Base-by-base conservation (phyloP, 2,113 vertebrate genomes). In the Mus pahari region DNA sequence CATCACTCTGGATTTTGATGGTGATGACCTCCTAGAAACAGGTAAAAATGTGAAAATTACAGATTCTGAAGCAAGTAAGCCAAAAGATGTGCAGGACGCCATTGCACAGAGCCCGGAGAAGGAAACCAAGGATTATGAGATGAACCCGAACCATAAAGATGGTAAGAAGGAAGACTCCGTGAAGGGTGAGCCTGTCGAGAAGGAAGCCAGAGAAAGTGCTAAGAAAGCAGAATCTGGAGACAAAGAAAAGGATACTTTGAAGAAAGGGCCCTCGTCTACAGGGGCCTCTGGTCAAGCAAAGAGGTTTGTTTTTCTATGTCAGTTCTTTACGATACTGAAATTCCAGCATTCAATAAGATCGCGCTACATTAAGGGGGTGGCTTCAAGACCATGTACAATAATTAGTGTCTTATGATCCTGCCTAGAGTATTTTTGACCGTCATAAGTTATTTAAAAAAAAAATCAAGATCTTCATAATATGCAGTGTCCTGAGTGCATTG, bases 271-370 rank as follows among this genome's bases (percentile, higher is more conserved):
- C 99, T 99, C 99, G 97, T 98, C 99, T 99, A 98, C 99, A 99
- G 99, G 99, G 99, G 99, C 99, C 98, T 99, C 99, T 99, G 99
- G 99, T 99, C 99, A 99, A 99, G 99, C 99, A 99, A 99, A 99
- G 99, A 99, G 99, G 99, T 99, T 99, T 99, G 99, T 99, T 99
- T 99, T 99, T 99, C 99, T 99, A 99, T 99, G 99, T 99, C 99
- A 99, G 99, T 99, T 99, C 99, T 99, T 99, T 99, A 99, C 99
- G 98, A 98, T 99, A 99, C 99, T 99, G 99, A 99, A 45, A 99
- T 99, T 98, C 99, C 99, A 99, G 99, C 99, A 99, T 98, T 99
- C 99, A 98, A 99, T 99, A 99, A 99, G 99, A 99, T 99, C 99
- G 98, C 98, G 98, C 99, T 99, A 98, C 99, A 99, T 99, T 99